phyloP scores from a whole-genome alignment of 2,888 invertebrate genomes.

The Xestia sexstrigata region DNA sequence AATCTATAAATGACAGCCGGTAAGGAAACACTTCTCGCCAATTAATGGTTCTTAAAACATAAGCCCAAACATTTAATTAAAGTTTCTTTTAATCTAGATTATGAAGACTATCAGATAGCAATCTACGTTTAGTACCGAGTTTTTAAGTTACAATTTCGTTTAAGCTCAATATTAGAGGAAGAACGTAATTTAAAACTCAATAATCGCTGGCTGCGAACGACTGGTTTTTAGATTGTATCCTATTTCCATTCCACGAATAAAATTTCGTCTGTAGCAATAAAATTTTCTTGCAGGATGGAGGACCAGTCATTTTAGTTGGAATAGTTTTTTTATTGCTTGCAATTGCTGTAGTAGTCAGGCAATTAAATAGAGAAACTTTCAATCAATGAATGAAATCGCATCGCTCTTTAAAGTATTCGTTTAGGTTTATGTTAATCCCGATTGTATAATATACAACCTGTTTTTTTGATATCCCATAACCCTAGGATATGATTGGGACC shows the following conservation, averaged over 20 bases:
- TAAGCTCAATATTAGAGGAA: conserved; percentile 42
- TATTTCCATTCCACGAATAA: conserved; percentile 38
- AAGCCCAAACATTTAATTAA: background rate
- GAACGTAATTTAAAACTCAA: conserved; percentile 52
- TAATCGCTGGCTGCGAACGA: conserved; percentile 38
- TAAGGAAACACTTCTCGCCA: no score
- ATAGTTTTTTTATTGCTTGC: background rate
- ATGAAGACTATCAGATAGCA: conserved; percentile 20
- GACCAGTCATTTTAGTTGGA: background rate
- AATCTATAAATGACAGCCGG: no score
- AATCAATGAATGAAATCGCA: background rate
- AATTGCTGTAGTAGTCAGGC: background rate
- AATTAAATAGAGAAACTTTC: background rate
- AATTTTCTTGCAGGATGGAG: background rate
- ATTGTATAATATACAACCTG: no score
- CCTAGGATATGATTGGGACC: no score
- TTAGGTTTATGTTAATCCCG: background rate
- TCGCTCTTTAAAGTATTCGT: background rate
- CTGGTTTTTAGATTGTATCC: conserved; percentile 38
- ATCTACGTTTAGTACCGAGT: conserved; percentile 21
- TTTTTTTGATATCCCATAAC: no score
- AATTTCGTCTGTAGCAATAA: conserved; percentile 24
- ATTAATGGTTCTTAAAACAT: background rate
- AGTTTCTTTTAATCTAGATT: conserved; percentile 7
- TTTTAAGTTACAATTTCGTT: conserved; percentile 49